Base-by-base conservation (phyloP, 2,888 invertebrate genomes). In the Eledone cirrhosa region DNA sequence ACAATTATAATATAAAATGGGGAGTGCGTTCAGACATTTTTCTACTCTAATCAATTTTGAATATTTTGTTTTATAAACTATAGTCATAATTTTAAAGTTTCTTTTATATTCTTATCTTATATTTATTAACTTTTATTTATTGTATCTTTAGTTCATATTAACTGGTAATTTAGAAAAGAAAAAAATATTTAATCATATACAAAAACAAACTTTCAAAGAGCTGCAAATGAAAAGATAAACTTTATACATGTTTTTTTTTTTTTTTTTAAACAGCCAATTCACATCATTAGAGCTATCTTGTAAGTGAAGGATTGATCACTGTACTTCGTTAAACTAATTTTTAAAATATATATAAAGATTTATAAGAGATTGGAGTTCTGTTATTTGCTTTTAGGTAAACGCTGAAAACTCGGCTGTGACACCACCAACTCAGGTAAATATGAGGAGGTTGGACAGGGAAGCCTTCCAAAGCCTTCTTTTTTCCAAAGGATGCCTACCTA, bases 391-490 rank as follows among this genome's bases (percentile, higher is more conserved):
- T 31, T 72, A 72, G 69, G 69, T 72, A 31, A 72, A 72, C 31
- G 69, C 69, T 72, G 69, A 72, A 72, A 72, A 33, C 69, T 72
- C 69, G 29, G 69, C 69, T 72, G 69, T 33, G 69, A 72, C 69
- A 72, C 69, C 69, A 72, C 69, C 69, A 31, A 72, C 69, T 72
- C 69, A 72, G 69, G 69, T 72, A 72, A 72, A 72, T 72, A 72
- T 72, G 69, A 72, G 69, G 69, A 69, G 69, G 41, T 72, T 72
- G 69, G 69, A 72, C 41, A 41, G 69, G 69, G 33, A 31, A 72
- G 41, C 69, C 69, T 41, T 72, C 69, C 69, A 72, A 72, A 41
- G 33, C 69, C 69, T 72, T 72, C 69, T 41, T 41, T 33, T 72
- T 72, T 72, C 41, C 33, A 41, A 72, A 72, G 69, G 69, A 72